These are phyloP conservation scores for Lepeophtheirus salmonis DNA, from an alignment of 1,140 invertebrate genomes.

Conservation along the genomic window DNA sequence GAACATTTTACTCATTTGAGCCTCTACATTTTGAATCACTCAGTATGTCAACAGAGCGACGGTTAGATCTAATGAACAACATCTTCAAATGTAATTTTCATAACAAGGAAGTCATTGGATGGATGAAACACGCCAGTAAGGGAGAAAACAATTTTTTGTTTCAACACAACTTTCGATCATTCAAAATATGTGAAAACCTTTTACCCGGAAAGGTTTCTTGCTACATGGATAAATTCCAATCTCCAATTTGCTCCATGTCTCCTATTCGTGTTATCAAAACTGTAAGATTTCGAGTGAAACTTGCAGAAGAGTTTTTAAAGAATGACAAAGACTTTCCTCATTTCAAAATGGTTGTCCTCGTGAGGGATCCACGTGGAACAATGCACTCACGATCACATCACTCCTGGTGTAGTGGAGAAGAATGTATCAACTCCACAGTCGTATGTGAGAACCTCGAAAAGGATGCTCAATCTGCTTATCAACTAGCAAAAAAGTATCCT, in stretches of 20 bases:
- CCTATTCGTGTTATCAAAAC: slow-evolving; percentile 18
- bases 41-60: neutral
- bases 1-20: slow-evolving; percentile 13
- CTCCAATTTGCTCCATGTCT: slow-evolving; percentile 4
- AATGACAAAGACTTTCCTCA: slow-evolving; percentile 4
- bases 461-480: slow-evolving; percentile 19
- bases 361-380: slow-evolving; percentile 24
- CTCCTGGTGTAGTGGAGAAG: slow-evolving; percentile 22
- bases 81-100: neutral
- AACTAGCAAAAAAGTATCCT: slow-evolving; percentile 19
- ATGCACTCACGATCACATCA: slow-evolving; percentile 22
- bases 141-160: slow-evolving; percentile 14
- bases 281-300: slow-evolving; percentile 4
- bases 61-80: neutral
- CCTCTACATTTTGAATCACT: slow-evolving; percentile 1
- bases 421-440: slow-evolving; percentile 19
- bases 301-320: neutral
- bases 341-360: slow-evolving; percentile 23
- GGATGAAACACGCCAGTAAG: neutral
- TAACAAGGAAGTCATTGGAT: neutral
- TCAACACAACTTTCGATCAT: slow-evolving; percentile 16
- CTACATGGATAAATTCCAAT: slow-evolving; percentile 11
- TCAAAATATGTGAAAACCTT: slow-evolving; percentile 10
- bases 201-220: slow-evolving; percentile 7
- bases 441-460: slow-evolving; percentile 22